Percentiles rank a stretch among this genome's conserved stretches.
These are phyloP conservation scores for Intellagama lesueurii DNA, from an alignment of 2,797 vertebrate genomes.

Conservation along the genomic window DNA sequence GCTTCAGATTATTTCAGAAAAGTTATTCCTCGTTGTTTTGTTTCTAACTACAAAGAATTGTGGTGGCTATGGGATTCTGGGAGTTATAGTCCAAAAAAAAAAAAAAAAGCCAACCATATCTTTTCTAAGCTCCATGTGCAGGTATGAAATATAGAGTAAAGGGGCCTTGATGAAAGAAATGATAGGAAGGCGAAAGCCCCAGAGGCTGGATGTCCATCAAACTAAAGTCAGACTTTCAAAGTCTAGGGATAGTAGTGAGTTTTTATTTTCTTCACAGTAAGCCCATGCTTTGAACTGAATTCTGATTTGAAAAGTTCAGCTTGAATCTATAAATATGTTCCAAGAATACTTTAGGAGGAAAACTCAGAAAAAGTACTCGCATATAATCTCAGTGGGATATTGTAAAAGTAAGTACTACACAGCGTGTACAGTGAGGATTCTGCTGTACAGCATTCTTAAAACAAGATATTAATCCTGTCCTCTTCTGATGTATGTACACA, in stretches of 20 bases:
- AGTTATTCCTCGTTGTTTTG: no score
- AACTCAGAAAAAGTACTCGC: not conserved
- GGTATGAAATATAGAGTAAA: not conserved
- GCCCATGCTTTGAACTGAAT: conserved; percentile 2
- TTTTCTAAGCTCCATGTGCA: not conserved
- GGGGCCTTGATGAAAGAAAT: not conserved
- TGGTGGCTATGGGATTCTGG: no score
- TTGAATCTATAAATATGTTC: not conserved
- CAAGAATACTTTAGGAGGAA: not conserved
- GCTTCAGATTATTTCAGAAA: no score
- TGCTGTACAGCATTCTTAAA: not conserved
- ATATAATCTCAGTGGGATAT: not conserved
- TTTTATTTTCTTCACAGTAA: conserved; percentile 9
- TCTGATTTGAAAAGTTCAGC: not conserved
- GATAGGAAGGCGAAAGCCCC: not conserved
- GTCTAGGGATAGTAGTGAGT: not conserved
- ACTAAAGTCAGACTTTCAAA: not conserved
- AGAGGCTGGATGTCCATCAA: not conserved
- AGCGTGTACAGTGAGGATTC: not conserved
- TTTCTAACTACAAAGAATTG: no score
- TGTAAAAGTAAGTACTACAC: not conserved
- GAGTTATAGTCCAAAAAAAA: not conserved
- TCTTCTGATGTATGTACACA: not conserved
- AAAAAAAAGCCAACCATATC: not conserved
- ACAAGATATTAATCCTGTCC: not conserved